Evolutionary conservation across 2,888 invertebrate species (phyloP), one percentile per base, ranked within the genome.

Genomic region (Bembecia ichneumoniformis): DNA sequence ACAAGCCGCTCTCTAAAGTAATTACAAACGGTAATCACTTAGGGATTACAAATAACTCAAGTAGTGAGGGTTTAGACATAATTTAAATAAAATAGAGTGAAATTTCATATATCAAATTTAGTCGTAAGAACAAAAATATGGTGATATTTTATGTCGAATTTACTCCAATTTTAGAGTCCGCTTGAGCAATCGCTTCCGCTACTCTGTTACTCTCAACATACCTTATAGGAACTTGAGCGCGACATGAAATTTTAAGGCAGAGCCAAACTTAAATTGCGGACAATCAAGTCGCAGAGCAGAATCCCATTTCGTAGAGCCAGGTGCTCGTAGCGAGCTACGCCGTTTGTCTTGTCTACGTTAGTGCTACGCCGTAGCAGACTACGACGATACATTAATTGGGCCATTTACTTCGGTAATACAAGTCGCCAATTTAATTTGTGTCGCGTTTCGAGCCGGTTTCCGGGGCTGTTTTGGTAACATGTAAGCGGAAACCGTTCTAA

Each of bases 331-430:
- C 71, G 67, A 73, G 74, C 82, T 73, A 82, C 80, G 75, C 71
- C 79, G 77, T 79, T 80, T 78, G 79, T 80, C 75, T 74, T 71
- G 63, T 62, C 68, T 62, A 44, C 17, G 44, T 15, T 15, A 15
- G 14, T 15, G 44, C 44, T 44, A 15, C 17, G 44, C 16, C 10
- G 15, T 44, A 16, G 44, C 44, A 17, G 44, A 15, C 17, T 44
- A 46, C 34, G 17, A 46, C 46, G 4, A 28, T 13, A 46, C 46
- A 46, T 28, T 46, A 83, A 82, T 82, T 83, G 82, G 77, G 65
- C 71, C 78, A 79, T 79, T 83, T 78, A 71, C 80, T 73, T 75
- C 67, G 66, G 79, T 78, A 80, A 81, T 82, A 75, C 72, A 72
- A 77, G 79, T 74, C 72, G 64, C 71, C 73, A 70, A 76, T 79